These are phyloP conservation scores for Falco rusticolus DNA, from an alignment of 2,797 vertebrate genomes.

Conservation along the genomic window DNA sequence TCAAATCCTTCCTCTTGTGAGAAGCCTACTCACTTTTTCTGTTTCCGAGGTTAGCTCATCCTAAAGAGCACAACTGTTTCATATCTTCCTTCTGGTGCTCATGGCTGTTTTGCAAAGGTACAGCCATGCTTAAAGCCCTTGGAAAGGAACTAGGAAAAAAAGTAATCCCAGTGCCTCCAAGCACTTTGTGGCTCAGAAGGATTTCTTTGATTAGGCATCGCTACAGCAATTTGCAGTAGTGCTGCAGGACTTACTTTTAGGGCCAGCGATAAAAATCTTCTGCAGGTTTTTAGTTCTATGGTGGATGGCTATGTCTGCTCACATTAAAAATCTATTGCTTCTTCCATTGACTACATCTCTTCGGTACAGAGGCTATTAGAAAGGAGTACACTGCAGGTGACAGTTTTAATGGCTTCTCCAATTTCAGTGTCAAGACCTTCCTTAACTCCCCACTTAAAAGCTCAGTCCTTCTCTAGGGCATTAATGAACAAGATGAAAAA, in stretches of 20 bases:
- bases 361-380: not conserved
- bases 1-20: not conserved
- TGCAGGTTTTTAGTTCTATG: not conserved
- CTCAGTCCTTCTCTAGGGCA: not conserved
- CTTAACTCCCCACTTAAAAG: not conserved
- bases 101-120: not conserved
- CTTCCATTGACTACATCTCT: not conserved
- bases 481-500: not conserved
- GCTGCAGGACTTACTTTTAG: not conserved
- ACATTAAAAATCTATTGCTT: not conserved
- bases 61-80: not conserved
- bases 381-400: not conserved
- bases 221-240: not conserved
- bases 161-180: not conserved
- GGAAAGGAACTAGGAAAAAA: not conserved
- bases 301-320: not conserved
- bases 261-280: not conserved
- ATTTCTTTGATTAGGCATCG: not conserved
- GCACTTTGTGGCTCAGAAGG: not conserved
- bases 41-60: rapidly evolving
- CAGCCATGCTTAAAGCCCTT: not conserved
- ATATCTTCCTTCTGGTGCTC: not conserved
- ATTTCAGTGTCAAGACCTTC: not conserved
- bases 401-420: not conserved
- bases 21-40: not conserved